phyloP scores from a whole-genome alignment of 2,888 invertebrate genomes.

The Elegia similella region DNA sequence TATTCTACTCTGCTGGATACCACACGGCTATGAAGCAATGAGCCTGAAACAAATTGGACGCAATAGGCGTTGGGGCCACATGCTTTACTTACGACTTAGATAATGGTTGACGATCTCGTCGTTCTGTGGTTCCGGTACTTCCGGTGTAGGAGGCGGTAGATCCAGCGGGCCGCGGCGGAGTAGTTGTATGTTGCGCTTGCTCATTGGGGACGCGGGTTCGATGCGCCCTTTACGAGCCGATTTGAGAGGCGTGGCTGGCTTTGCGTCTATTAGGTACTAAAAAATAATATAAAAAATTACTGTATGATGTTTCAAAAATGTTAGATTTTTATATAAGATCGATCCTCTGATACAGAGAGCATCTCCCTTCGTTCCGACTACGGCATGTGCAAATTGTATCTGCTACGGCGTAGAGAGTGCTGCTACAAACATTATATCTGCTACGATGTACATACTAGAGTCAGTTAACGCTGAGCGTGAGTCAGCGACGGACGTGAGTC shows the following conservation, averaged over 20 bases:
- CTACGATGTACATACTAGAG: background rate
- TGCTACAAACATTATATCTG: background rate
- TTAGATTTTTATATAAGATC: background rate
- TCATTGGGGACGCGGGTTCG: slow-evolving; percentile 70
- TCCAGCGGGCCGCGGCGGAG: slow-evolving; percentile 60
- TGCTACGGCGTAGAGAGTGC: slow-evolving; percentile 32
- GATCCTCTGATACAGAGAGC: background rate
- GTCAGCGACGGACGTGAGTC: background rate
- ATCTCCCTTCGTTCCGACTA: slow-evolving; percentile 85
- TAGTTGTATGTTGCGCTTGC: slow-evolving; percentile 77
- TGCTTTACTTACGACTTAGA: slow-evolving; percentile 66
- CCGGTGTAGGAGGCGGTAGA: slow-evolving; percentile 45
- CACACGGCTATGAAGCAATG: no score
- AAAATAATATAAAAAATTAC: background rate
- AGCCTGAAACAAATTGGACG: no score
- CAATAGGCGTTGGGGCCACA: no score
- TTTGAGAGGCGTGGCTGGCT: slow-evolving; percentile 51
- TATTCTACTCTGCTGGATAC: no score
- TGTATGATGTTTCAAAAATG: background rate
- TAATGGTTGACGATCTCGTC: slow-evolving; percentile 70
- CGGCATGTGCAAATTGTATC: slow-evolving; percentile 89
- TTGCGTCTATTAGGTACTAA: slow-evolving; percentile 57
- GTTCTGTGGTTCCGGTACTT: slow-evolving; percentile 35
- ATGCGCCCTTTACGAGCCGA: slow-evolving; percentile 37
- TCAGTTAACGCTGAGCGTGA: no score